phyloP scores from a whole-genome alignment of 2,797 vertebrate genomes.

The Stomatorhinus walkeri region DNA sequence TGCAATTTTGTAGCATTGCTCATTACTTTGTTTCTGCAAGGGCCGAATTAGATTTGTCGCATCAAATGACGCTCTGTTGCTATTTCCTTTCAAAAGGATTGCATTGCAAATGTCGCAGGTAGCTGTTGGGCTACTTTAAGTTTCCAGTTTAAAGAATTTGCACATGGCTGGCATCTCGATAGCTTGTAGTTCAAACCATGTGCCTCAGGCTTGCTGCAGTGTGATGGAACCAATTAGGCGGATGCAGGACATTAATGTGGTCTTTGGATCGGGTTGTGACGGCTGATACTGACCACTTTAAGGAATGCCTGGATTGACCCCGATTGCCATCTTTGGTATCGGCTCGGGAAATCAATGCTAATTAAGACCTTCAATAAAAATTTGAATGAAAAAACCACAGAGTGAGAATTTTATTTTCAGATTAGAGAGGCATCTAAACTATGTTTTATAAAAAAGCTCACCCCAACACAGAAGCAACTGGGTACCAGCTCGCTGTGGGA shows the following conservation, averaged over 20 bases:
- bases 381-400: not conserved
- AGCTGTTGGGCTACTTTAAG: not conserved
- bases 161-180: not conserved
- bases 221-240: not conserved
- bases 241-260: not conserved
- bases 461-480: constrained; percentile 29
- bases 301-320: not conserved
- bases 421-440: not conserved
- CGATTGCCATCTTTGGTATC: not conserved
- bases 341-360: not conserved
- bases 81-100: not conserved
- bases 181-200: not conserved
- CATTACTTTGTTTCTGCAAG: not conserved
- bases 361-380: not conserved
- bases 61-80: not conserved
- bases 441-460: not conserved
- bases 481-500: constrained; percentile 41
- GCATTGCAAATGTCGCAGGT: not conserved
- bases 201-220: not conserved
- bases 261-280: not conserved
- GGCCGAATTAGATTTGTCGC: not conserved
- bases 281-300: not conserved
- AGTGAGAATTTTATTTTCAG: not conserved
- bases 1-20: not conserved
- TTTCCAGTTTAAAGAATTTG: not conserved